Evolutionary conservation across 2,888 invertebrate species (phyloP), one percentile per base, ranked within the genome.

Genomic region (Baccha elongata): DNA sequence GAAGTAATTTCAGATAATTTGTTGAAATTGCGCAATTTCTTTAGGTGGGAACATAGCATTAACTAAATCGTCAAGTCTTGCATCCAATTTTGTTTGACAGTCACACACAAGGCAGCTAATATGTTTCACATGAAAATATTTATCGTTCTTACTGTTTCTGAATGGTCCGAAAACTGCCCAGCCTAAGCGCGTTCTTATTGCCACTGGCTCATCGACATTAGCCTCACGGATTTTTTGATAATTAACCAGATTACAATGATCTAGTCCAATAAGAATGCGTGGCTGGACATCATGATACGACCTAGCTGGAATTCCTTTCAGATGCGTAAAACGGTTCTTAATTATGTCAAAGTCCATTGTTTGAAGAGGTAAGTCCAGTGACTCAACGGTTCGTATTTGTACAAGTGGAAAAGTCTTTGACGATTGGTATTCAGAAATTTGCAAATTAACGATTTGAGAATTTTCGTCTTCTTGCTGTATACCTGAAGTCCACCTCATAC

Each of bases 401-500:
- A 50, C 10, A 42, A 68, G 32, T 7, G 50, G 52, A 4, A 48
- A 44, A 1, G 7, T 58, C 46, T 19, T 53, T 15, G 23, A 29
- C 7, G 55, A 55, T 3, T 42, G 15, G 23, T 67, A 72, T n/a
- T 35, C 60, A 8, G 84, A 67, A n/a, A 79, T 53, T 35, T 71
- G 58, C 7, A 65, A 53, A 40, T 40, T 67, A 8, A 76, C 58
- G 1, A 62, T 21, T 6, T 62, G 19, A 1, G 76, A 73, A 40
- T 84, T 35, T 55, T 55, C 67, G 6, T 83, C 65, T 2, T n/a
- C 10, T 44, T 72, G 71, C 2, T 52, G 13, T 10, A 53, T 60
- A 4, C 67, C 60, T 40, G 80, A 80, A 10, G 75, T 81, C 74
- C 76, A 85, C 1, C 44, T 50, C 2, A 80, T 23, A 8, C 75